These are phyloP conservation scores for Pectinophora gossypiella DNA, from an alignment of 1,140 invertebrate species.

Conservation along the genomic window DNA sequence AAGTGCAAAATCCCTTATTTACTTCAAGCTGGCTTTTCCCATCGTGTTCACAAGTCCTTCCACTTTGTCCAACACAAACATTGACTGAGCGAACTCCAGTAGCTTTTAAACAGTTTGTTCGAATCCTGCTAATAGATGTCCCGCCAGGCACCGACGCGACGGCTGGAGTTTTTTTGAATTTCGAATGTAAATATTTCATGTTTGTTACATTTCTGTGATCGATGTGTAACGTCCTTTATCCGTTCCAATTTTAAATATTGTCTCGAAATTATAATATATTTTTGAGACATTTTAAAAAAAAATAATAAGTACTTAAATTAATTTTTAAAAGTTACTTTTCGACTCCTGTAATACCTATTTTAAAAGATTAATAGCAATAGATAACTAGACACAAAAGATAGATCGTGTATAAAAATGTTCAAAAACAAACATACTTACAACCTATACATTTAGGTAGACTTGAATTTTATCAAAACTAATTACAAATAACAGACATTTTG, in stretches of 20 bases:
- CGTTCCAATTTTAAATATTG: no score
- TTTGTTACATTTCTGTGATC: no score
- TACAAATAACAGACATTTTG: constrained; percentile 23
- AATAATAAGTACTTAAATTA: no score
- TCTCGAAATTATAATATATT: no score
- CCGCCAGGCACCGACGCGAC: constrained; percentile 19
- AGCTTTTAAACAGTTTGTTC: constrained; percentile 61
- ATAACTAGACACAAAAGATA: no score
- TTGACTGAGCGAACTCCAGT: constrained; percentile 63
- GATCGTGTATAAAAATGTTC: not conserved
- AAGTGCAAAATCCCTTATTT: not conserved
- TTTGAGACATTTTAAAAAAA: no score
- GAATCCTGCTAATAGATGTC: constrained; percentile 56
- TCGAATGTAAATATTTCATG: no score
- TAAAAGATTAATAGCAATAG: no score
- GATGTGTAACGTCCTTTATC: no score
- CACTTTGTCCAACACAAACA: constrained; percentile 30
- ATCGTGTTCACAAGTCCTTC: constrained; percentile 1
- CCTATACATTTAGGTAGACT: not conserved
- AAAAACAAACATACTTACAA: constrained; percentile 23
- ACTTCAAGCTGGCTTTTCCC: not conserved
- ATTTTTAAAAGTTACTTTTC: no score
- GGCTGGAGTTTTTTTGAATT: constrained; percentile 18
- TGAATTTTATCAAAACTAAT: not conserved
- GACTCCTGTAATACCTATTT: no score